Base-by-base conservation (phyloP, 53 echinoderm and acorn worm species). In the Paelopatides confundens region DNA sequence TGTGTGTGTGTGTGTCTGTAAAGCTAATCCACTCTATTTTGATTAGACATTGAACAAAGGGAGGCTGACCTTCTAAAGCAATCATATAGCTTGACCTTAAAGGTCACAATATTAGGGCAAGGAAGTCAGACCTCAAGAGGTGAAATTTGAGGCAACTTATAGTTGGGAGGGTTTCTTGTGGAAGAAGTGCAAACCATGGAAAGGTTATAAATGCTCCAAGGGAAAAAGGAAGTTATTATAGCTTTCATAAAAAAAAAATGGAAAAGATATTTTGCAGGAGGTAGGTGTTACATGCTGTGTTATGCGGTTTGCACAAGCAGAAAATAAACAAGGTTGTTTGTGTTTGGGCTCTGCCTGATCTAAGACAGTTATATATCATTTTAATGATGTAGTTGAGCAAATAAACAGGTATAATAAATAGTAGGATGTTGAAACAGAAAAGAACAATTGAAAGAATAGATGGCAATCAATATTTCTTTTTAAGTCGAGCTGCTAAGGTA, bases 91-190 rank as follows among this genome's bases (percentile, higher is more conserved):
- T 79, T 83, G 84, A 83, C 84, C 84, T 65, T 83, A 64, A 83
- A 65, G 84, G 84, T 83, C 84, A 83, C 36, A 63, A 83, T 83
- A 65, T 79, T 83, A 83, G 84, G 84, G 84, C 65, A 65, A 83
- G 84, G 63, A 64, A 65, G 63, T 83, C 65, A 64, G 84, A 83
- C 84, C 65, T 65, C 39, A 83, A 64, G 79, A 83, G 63, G 84
- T 83, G 84, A 83, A 83, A 83, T 83, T 83, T 83, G 84, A 83
- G 84, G 84, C 84, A 83, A 65, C 37, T 83, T 83, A 64, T 64
- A 76, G 86, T 81, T 66, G 52, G 64, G 82, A 62, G 87, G 79
- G 53, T 79, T 50, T 79, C 79, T 79, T 31, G 32, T 67, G 32
- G 51, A 33, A 79, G 39, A 33, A 79, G 79, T 79, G 79, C 79